These are phyloP conservation scores for Clivina fossor DNA, from an alignment of 2,888 invertebrate species.

Conservation along the genomic window DNA sequence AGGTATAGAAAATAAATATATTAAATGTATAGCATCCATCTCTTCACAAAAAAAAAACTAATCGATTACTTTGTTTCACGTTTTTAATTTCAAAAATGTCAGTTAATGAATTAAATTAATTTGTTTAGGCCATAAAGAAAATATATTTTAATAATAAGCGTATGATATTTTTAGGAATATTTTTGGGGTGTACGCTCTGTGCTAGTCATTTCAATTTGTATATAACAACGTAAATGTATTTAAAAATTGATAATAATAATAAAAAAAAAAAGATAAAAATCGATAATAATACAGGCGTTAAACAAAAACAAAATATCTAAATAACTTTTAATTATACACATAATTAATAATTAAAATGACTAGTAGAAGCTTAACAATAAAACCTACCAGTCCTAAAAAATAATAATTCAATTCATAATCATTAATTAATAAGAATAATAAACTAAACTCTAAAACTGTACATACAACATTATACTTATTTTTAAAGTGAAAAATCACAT, in stretches of 20 bases:
- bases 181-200: neutral
- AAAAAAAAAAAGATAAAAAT: conserved; percentile 29
- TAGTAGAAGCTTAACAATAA: conserved; percentile 34
- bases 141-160: too few relatives aligned
- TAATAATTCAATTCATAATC: conserved; percentile 19
- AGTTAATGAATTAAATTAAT: too few relatives aligned
- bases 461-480: conserved; percentile 34
- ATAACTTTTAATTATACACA: conserved; percentile 29
- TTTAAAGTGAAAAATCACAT: conserved; percentile 49
- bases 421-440: too few relatives aligned
- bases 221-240: conserved; percentile 34
- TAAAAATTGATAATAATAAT: conserved; percentile 33
- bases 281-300: conserved; percentile 25
- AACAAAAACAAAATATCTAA: conserved; percentile 33
- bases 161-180: too few relatives aligned
- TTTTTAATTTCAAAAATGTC: too few relatives aligned
- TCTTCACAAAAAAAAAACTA: too few relatives aligned
- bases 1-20: too few relatives aligned
- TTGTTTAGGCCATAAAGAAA: too few relatives aligned
- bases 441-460: conserved; percentile 35
- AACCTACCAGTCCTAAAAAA: conserved; percentile 35
- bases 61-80: too few relatives aligned
- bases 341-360: conserved; percentile 33
- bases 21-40: too few relatives aligned
- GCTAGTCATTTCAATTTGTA: conserved; percentile 27